Conservation (phyloP, 2,113 vertebrate species). For the Lanius collurio region DNA sequence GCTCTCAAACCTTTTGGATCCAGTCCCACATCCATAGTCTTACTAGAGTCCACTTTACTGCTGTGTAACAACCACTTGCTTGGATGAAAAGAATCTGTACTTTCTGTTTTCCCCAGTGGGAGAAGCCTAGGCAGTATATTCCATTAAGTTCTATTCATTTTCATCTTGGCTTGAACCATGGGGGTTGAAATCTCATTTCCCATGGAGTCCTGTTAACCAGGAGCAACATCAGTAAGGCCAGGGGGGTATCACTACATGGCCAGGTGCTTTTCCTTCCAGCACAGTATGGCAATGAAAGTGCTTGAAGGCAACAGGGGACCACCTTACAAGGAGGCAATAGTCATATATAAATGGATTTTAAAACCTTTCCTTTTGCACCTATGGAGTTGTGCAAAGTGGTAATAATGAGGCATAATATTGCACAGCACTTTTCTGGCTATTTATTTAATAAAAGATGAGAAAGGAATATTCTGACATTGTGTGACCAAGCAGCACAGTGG, state of each 20-base stretch:
- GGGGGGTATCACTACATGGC: neutral
- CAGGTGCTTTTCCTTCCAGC: neutral
- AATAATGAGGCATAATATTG: neutral
- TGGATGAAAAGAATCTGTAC: neutral
- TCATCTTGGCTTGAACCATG: neutral
- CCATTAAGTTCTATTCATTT: neutral
- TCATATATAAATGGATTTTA: neutral
- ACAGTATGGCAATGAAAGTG: neutral
- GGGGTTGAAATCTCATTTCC: neutral
- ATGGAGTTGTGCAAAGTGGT: neutral
- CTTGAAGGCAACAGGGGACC: neutral
- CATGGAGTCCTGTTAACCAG: neutral
- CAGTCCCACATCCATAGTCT: neutral
- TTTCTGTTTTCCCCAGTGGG: neutral
- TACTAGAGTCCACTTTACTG: neutral
- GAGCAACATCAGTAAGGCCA: neutral
- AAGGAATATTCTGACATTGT: neutral
- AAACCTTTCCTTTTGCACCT: neutral
- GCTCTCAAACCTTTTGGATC: neutral
- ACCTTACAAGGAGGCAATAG: neutral
- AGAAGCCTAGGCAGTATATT: neutral
- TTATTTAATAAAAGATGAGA: neutral
- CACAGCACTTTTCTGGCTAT: neutral
- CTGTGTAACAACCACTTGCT: neutral
- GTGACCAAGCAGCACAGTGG: neutral